Evolutionary conservation across 2,797 vertebrate species (phyloP).

Genomic region (Danio jaintianensis): DNA sequence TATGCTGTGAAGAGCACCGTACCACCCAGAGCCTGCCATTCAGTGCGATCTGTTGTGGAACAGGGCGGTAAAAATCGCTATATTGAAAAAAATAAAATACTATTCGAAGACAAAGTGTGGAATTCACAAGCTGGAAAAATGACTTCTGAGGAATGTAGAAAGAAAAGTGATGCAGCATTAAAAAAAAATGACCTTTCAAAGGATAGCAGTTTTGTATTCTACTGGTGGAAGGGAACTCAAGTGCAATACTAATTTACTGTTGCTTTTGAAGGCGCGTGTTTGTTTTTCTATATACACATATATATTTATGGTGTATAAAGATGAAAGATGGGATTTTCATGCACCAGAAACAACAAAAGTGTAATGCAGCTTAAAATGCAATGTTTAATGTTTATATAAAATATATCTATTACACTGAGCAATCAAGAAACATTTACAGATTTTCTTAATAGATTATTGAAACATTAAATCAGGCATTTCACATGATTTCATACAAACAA

Average conservation of each 20-base stretch:
- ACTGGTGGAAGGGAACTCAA: neutral
- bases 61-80: neutral
- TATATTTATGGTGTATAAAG: neutral
- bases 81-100: neutral
- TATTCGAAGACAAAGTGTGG: constrained; percentile 14
- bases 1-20: constrained; percentile 9
- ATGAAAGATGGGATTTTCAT: neutral
- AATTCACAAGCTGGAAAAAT: constrained; percentile 24
- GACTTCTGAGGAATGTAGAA: neutral
- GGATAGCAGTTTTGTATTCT: neutral
- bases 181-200: constrained; percentile 30
- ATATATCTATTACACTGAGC: no score
- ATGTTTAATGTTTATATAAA: no score
- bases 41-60: constrained; percentile 18
- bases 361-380: no score
- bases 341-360: no score
- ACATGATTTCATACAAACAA: no score
- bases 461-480: no score
- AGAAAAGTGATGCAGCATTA: neutral
- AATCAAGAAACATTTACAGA: no score
- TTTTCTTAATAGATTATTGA: no score
- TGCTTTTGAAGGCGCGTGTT: neutral
- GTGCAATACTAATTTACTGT: constrained; percentile 1
- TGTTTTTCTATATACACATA: neutral
- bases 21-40: constrained; percentile 25